These are phyloP conservation scores for Lytechinus pictus DNA, from an alignment of 35 echinoderm and acorn worm genomes.

Conservation along the genomic window DNA sequence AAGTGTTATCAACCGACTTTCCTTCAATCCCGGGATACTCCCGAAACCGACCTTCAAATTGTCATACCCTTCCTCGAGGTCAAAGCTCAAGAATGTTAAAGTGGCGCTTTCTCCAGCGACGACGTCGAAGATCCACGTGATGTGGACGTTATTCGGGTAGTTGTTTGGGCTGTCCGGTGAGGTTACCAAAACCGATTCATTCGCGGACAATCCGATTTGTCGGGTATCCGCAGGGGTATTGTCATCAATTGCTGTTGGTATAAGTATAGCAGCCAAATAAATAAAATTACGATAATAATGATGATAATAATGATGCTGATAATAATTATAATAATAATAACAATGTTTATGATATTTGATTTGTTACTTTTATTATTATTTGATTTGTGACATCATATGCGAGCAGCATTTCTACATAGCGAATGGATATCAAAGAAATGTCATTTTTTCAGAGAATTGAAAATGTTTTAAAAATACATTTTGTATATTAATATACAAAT, in stretches of 20 bases:
- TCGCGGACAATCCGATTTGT: background rate
- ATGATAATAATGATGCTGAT: too few relatives aligned
- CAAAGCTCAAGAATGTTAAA: background rate
- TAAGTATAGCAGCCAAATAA: background rate
- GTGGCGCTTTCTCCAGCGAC: background rate
- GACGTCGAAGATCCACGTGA: background rate
- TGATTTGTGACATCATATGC: too few relatives aligned
- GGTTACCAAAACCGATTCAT: background rate
- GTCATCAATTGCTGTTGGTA: background rate
- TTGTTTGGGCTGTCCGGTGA: conserved; percentile 3
- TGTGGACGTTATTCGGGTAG: background rate
- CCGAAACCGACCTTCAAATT: conserved; percentile 26
- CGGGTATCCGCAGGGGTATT: background rate
- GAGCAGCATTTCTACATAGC: too few relatives aligned
- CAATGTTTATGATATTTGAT: too few relatives aligned
- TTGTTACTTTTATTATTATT: too few relatives aligned
- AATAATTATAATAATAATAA: too few relatives aligned
- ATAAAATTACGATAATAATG: too few relatives aligned
- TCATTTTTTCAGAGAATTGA: too few relatives aligned
- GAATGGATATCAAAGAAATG: too few relatives aligned
- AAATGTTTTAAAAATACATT: too few relatives aligned
- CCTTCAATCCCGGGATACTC: background rate
- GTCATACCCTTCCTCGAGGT: conserved; percentile 32
- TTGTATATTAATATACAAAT: too few relatives aligned
- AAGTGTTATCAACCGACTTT: conserved; percentile 5